Evolutionary conservation across 2,797 vertebrate genomes (phyloP).

Genomic region (Mastacembelus armatus): DNA sequence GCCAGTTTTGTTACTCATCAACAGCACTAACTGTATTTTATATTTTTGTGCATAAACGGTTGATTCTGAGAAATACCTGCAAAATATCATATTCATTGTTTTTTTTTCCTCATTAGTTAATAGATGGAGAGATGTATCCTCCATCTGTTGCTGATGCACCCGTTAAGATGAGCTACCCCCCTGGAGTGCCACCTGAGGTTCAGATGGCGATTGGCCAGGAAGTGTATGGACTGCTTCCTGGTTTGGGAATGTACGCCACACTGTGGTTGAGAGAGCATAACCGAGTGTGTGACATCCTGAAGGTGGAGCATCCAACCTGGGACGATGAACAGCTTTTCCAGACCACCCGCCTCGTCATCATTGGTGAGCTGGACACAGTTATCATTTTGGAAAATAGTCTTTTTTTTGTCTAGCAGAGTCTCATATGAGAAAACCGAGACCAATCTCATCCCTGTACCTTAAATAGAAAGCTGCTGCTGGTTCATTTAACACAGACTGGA

Average conservation of each 20-base stretch:
- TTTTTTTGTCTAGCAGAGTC: neutral
- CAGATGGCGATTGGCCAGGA: constrained; percentile 94
- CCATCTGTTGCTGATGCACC: constrained; percentile 83
- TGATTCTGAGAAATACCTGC: neutral
- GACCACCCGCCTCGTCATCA: constrained; percentile 92
- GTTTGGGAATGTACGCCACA: constrained; percentile 89
- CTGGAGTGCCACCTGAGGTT: constrained; percentile 56
- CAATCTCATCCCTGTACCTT: neutral
- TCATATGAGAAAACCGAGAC: neutral
- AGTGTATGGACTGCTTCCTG: constrained; percentile 93
- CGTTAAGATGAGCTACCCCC: constrained; percentile 91
- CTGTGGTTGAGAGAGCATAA: constrained; percentile 98
- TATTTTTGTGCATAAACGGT: neutral
- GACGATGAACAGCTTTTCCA: constrained; percentile 97
- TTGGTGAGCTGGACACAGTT: constrained; percentile 82
- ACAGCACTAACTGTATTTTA: neutral
- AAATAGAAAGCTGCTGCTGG: neutral
- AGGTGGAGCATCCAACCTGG: constrained; percentile 92
- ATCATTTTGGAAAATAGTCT: neutral
- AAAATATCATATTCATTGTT: neutral
- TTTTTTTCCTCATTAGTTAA: constrained; percentile 80
- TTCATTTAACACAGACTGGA: neutral
- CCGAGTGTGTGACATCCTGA: constrained; percentile 92
- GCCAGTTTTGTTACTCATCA: neutral
- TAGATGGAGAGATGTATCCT: constrained; percentile 91